Evolutionary conservation across 2,888 invertebrate species (phyloP).

Genomic region (Drosophila demipolita): DNA sequence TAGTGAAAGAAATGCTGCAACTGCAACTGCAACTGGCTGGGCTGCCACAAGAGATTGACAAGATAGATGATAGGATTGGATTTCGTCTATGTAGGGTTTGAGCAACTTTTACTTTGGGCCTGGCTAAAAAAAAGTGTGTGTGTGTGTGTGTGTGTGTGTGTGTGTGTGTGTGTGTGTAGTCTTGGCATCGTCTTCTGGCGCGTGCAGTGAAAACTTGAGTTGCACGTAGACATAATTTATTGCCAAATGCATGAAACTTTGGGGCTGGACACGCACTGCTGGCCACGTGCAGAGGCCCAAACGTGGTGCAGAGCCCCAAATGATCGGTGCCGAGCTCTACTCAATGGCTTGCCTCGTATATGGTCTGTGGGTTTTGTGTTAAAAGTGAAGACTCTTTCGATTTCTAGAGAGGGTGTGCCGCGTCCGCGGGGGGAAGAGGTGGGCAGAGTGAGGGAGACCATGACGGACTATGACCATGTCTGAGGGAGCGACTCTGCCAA

Average conservation of each 20-base stretch:
- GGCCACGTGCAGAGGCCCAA: conserved; percentile 53
- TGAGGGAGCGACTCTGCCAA: conserved; percentile 21
- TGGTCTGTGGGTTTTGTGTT: conserved; percentile 29
- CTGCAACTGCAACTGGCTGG: conserved; percentile 4
- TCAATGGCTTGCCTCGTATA: conserved; percentile 25
- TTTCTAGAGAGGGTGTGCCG: conserved; percentile 3
- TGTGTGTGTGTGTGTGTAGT: not conserved
- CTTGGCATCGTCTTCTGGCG: conserved; percentile 17
- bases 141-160: not conserved
- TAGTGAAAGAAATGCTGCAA: conserved; percentile 13
- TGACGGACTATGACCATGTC: conserved; percentile 33
- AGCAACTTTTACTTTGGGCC: conserved; percentile 45
- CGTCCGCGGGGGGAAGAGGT: not conserved
- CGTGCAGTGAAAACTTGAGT: conserved; percentile 67
- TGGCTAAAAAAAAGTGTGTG: not conserved
- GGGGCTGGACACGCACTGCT: conserved; percentile 69
- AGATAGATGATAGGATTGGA: not conserved
- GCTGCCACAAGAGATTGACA: conserved; percentile 7
- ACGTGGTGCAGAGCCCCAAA: conserved; percentile 1
- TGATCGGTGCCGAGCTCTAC: not conserved
- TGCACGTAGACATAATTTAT: conserved; percentile 79
- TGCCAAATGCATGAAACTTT: conserved; percentile 76
- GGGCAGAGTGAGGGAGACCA: not conserved
- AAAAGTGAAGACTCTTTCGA: conserved; percentile 41
- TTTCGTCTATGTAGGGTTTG: conserved; percentile 1